Base-by-base conservation (phyloP, 2,888 invertebrate genomes). In the Sicus ferrugineus region DNA sequence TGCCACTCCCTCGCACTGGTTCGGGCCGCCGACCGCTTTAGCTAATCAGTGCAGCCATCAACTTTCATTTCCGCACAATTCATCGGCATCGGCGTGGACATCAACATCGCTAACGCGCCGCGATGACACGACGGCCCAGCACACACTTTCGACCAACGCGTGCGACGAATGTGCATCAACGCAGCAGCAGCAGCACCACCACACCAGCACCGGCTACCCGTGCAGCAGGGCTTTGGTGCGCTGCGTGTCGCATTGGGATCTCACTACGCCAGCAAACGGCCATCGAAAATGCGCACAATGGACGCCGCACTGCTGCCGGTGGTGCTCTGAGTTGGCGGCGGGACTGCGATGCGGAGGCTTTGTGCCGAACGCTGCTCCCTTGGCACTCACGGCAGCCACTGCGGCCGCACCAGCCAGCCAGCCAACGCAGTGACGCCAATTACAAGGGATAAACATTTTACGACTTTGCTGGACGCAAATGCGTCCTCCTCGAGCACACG, bases 401-500 rank as follows among this genome's bases (percentile, higher is more conserved):
- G 11, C 28, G 14, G 21, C 34, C 14, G 50, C 63, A 63, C 19
- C 46, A 16, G 9, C 30, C 16, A 23, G 42, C 16, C 66, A 65
- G n/a, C 42, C 58, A 46, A 58, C 67, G 16, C 42, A 67, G 58
- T 58, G 67, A 58, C 58, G 58, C 58, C 67, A 58, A 67, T 67
- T 67, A 67, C 58, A 67, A 67, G 21, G 67, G 58, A 58, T 67
- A 58, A 67, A 30, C 46, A 67, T 67, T 67, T 67, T 67, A 67
- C 31, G 67, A 67, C 67, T 16, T 66, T 66, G 66, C 66, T 66
- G 26, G 56, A 66, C 66, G 66, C 56, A 66, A 66, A 56, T 46
- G 26, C 54, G 48, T 67, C 58, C 42, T 34, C 54, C 52, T 28
- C 48, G 34, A 54, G 38, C 54, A 26, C n/a, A 66, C 38, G 28